These are phyloP conservation scores for Alsophila aescularia DNA, from an alignment of 2,888 invertebrate genomes.

Conservation along the genomic window DNA sequence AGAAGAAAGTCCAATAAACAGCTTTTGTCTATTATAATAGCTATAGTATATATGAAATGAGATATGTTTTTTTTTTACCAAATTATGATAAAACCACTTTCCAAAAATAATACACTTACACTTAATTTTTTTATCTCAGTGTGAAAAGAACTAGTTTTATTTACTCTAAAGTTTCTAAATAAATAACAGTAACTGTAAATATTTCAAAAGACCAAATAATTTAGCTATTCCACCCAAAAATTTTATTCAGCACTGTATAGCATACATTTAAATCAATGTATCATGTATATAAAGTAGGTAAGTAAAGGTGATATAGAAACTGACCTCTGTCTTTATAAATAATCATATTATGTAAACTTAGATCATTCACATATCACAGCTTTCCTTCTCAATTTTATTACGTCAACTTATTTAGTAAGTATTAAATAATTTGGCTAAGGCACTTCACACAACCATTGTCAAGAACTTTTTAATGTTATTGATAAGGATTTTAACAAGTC, in stretches of 20 bases:
- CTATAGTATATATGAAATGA: too few relatives aligned
- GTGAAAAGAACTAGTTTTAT: too few relatives aligned
- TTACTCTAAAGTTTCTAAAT: too few relatives aligned
- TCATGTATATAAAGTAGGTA: conserved; percentile 16
- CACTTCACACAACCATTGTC: conserved; percentile 27
- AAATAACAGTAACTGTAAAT: too few relatives aligned
- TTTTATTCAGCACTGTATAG: not conserved
- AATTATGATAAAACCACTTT: too few relatives aligned
- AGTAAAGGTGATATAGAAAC: conserved; percentile 37
- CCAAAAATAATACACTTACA: too few relatives aligned
- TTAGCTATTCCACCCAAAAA: not conserved
- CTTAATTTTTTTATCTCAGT: too few relatives aligned
- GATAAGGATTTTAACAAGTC: not conserved
- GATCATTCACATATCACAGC: conserved; percentile 33
- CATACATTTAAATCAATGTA: not conserved
- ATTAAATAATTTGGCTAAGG: conserved; percentile 16
- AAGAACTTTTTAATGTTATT: not conserved
- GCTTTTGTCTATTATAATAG: too few relatives aligned
- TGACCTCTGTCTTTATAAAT: conserved; percentile 52
- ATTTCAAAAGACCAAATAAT: not conserved
- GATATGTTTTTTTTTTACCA: too few relatives aligned
- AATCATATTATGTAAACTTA: conserved; percentile 47
- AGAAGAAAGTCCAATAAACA: too few relatives aligned
- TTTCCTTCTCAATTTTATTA: conserved; percentile 26
- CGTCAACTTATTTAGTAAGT: conserved; percentile 4